phyloP scores from a whole-genome alignment of 2,888 invertebrate genomes.

The Nomada fabriciana region DNA sequence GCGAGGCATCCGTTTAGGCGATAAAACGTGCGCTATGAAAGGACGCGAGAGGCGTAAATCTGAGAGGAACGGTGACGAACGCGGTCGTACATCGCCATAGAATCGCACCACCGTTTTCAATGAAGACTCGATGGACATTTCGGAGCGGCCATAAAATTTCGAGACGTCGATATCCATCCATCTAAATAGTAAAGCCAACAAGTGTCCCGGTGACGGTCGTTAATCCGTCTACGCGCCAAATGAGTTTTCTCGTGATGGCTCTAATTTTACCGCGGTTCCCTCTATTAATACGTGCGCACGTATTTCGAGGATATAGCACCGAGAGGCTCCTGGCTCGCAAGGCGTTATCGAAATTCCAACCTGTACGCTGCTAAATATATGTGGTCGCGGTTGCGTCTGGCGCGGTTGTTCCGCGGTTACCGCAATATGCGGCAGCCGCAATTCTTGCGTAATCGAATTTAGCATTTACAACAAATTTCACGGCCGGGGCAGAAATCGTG shows the following conservation, averaged over 20 bases:
- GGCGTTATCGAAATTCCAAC: conserved; percentile 57
- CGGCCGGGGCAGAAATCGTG: neutral
- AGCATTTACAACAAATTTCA: conserved; percentile 14
- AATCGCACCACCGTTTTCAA: neutral
- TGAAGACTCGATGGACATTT: neutral
- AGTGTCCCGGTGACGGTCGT: conserved; percentile 33
- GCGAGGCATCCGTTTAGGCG: neutral
- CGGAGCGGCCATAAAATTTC: neutral
- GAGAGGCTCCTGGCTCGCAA: conserved; percentile 25
- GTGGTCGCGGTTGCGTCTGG: conserved; percentile 31
- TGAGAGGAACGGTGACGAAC: neutral
- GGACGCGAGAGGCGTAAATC: neutral
- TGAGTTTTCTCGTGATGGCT: conserved; percentile 35
- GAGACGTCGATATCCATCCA: conserved; percentile 15
- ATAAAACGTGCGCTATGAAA: neutral
- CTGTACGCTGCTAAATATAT: conserved; percentile 53
- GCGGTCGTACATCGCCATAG: neutral
- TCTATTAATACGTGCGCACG: conserved; percentile 53
- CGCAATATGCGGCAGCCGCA: conserved; percentile 17
- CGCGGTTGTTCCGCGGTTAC: conserved; percentile 44
- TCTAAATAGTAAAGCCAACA: conserved; percentile 20
- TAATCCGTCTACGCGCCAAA: conserved; percentile 29
- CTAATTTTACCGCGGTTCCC: conserved; percentile 52
- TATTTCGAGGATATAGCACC: conserved; percentile 28
- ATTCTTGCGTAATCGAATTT: conserved; percentile 48